Conservation (phyloP, 2,113 vertebrate species). For the Merops nubicus region DNA sequence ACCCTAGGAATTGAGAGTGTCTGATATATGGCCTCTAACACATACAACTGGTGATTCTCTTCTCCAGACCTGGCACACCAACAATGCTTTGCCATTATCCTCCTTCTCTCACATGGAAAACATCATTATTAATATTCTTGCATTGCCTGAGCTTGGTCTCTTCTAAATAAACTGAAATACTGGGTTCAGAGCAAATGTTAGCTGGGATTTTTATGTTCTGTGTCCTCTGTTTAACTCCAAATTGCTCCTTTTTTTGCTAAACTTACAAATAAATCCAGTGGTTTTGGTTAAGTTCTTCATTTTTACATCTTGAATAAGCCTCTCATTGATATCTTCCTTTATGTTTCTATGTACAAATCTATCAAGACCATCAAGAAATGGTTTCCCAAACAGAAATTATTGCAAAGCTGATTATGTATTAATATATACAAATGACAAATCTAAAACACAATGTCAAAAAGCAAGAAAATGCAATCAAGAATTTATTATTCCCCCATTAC, state of each 20-base stretch:
- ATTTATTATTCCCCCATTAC: slow-evolving; percentile 72
- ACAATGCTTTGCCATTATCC: background rate
- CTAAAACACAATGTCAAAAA: slow-evolving; percentile 75
- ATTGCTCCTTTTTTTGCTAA: background rate
- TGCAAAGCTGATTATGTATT: slow-evolving; percentile 75
- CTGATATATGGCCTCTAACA: background rate
- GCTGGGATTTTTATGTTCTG: background rate
- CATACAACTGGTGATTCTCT: background rate
- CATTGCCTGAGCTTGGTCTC: background rate
- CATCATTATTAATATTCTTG: slow-evolving; percentile 12
- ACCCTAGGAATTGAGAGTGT: background rate
- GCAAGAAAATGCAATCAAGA: slow-evolving; percentile 73
- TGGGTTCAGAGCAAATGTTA: slow-evolving; percentile 19
- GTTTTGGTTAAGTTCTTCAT: slow-evolving; percentile 23
- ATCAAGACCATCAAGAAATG: slow-evolving; percentile 68
- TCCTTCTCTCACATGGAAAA: background rate
- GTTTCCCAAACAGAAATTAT: slow-evolving; percentile 71
- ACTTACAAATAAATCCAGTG: background rate
- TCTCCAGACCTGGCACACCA: background rate
- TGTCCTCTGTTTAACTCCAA: background rate
- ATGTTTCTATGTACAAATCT: slow-evolving; percentile 47
- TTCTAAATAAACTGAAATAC: slow-evolving; percentile 23
- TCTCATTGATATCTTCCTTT: slow-evolving; percentile 21
- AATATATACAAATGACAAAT: slow-evolving; percentile 79
- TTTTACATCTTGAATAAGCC: slow-evolving; percentile 17